Base-by-base conservation (phyloP, 2,113 vertebrate genomes). In the Pangasianodon hypophthalmus region DNA sequence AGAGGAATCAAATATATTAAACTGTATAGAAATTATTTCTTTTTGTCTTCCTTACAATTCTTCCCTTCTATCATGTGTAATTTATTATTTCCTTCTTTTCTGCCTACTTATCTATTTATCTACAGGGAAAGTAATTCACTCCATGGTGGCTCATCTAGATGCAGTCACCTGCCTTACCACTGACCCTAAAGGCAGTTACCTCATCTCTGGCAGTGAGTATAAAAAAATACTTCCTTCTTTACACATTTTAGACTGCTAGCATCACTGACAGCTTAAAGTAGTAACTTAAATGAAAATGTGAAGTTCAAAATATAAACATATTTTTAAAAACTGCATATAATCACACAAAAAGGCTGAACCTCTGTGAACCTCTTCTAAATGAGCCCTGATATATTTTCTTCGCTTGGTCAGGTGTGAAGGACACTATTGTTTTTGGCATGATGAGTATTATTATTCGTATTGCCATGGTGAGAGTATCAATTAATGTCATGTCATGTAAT, bases 91-190 rank as follows among this genome's bases (percentile, higher is more conserved):
- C 2, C 5, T 29, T 56, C 7, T 18, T 77, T 18, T 69, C 4
- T 44, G 29, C 56, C 8, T 32, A n/a, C 73, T 1, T 24, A 9
- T 8, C 21, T 8, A 5, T 24, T 26, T 14, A 58, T 16, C 67
- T 84, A 1, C 94, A 98, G 97, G 97, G 71, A 96, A 97, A 94
- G 94, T 95, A 0, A 95, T 98, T 14, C 97, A 98, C 92, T 98
- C 97, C 0, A 98, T 98, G 97, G 97, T 98, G 0, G 97, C 97
- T 58, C 97, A 98, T 93, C 93, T 98, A 92, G 97, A 98, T 1
- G 97, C 97, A 0, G 97, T 98, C 92, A 98, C 97, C 94, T 98
- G 97, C 95, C 95, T 98, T 1, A 97, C 97, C 0, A 97, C 97
- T 60, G 97, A 98, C 92, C 97, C 97, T 84, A 97, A 96, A 86